A percentile compares a stretch with the other conserved stretches of the same genome.
Evolutionary conservation across 2,888 invertebrate genomes (phyloP).

Genomic region (Dendrolimus pini): DNA sequence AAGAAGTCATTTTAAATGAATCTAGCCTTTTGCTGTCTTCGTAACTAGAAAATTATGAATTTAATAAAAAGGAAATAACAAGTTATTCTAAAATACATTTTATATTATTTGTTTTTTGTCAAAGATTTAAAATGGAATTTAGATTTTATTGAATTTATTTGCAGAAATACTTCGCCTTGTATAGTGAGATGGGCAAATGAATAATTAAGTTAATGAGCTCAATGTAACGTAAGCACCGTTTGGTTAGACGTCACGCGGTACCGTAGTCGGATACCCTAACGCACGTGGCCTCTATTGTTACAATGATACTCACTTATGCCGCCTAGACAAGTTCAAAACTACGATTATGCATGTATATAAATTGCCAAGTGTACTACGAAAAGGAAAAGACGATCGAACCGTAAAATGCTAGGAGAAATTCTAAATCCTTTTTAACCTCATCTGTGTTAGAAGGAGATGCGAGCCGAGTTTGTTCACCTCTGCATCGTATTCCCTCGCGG

Average conservation of each 20-base stretch:
- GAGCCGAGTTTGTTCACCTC: conserved; percentile 73
- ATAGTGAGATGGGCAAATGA: not conserved
- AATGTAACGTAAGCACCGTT: not conserved
- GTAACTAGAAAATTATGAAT: too few relatives aligned
- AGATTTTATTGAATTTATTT: not conserved
- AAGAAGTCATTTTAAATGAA: too few relatives aligned
- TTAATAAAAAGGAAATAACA: too few relatives aligned
- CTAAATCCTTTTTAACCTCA: conserved; percentile 72
- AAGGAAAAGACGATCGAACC: conserved; percentile 52
- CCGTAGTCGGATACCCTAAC: not conserved
- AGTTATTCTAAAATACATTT: too few relatives aligned
- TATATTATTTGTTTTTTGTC: too few relatives aligned
- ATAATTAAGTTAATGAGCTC: not conserved
- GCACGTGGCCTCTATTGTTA: not conserved
- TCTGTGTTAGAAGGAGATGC: conserved; percentile 70
- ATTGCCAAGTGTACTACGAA: conserved; percentile 33
- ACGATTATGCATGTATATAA: conserved; percentile 32
- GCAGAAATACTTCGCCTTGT: not conserved
- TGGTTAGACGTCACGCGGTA: not conserved
- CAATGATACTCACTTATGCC: conserved; percentile 3
- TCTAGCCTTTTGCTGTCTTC: too few relatives aligned
- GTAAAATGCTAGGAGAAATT: conserved; percentile 63
- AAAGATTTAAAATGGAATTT: too few relatives aligned
- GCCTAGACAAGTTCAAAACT: conserved; percentile 26
- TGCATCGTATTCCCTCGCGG: conserved; percentile 53